Evolutionary conservation across 2,888 invertebrate genomes (phyloP).

Genomic region (Argyra leucocephala): DNA sequence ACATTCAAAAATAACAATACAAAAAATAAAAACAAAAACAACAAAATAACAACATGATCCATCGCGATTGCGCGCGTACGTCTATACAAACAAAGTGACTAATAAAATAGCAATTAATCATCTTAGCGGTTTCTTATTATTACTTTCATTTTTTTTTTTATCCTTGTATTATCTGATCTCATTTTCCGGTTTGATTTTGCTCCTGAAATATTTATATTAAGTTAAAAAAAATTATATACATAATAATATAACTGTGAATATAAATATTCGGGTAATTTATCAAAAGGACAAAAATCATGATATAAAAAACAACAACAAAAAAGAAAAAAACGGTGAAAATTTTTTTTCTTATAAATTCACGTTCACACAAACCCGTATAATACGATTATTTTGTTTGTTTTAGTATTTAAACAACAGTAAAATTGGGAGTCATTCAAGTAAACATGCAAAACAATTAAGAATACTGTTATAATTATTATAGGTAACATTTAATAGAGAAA

Average conservation of each 20-base stretch:
- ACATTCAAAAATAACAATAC: neutral
- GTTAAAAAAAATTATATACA: constrained; percentile 8
- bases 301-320: constrained; percentile 8
- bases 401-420: constrained; percentile 14
- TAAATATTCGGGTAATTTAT: constrained; percentile 12
- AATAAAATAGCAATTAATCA: constrained; percentile 31
- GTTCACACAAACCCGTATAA: too few species aligned
- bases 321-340: constrained; percentile 4
- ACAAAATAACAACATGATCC: neutral
- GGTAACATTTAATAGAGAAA: constrained; percentile 15
- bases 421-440: neutral
- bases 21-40: neutral
- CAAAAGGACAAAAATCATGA: constrained; percentile 12
- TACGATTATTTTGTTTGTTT: neutral
- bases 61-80: constrained; percentile 18
- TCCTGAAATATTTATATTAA: neutral
- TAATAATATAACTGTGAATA: neutral
- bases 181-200: neutral
- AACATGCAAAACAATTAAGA: constrained; percentile 22
- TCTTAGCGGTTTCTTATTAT: constrained; percentile 26
- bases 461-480: constrained; percentile 24
- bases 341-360: neutral
- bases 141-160: too few species aligned
- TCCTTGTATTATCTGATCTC: neutral
- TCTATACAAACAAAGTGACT: constrained; percentile 27